Conservation (phyloP, 2,888 invertebrate genomes). For the Parnassius orleans region DNA sequence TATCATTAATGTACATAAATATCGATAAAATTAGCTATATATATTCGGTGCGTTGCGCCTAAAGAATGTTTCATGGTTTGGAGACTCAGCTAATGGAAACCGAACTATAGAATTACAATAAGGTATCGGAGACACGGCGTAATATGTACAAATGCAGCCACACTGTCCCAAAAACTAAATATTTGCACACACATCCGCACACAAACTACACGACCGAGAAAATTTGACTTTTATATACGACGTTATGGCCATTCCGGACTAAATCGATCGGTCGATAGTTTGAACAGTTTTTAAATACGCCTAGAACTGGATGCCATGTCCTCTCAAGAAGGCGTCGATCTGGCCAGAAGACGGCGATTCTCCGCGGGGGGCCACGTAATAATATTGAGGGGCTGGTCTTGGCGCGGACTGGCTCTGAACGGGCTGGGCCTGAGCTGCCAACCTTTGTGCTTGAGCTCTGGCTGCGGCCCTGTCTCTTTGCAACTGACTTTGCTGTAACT, state of each 20-base stretch:
- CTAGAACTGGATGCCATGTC: slow-evolving; percentile 85
- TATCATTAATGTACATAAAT: neutral
- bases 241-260: slow-evolving; percentile 55
- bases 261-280: slow-evolving; percentile 33
- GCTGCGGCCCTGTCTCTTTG: slow-evolving; percentile 81
- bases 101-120: slow-evolving; percentile 40
- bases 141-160: slow-evolving; percentile 63
- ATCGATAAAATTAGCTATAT: slow-evolving; percentile 5
- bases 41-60: too few species aligned
- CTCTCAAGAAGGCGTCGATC: slow-evolving; percentile 90
- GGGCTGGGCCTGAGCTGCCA: slow-evolving; percentile 38
- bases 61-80: neutral
- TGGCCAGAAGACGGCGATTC: slow-evolving; percentile 83
- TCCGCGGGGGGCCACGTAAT: slow-evolving; percentile 81
- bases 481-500: slow-evolving; percentile 84
- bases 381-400: slow-evolving; percentile 70
- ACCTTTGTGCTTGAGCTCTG: slow-evolving; percentile 72
- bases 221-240: slow-evolving; percentile 45
- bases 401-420: slow-evolving; percentile 60
- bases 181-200: slow-evolving; percentile 40
- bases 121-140: slow-evolving; percentile 72
- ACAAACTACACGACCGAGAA: slow-evolving; percentile 47
- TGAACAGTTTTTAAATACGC: slow-evolving; percentile 38
- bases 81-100: slow-evolving; percentile 13
- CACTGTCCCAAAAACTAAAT: slow-evolving; percentile 50